Evolutionary conservation across 2,113 vertebrate species (phyloP).

Genomic region (Microcebus lehilahytsara): DNA sequence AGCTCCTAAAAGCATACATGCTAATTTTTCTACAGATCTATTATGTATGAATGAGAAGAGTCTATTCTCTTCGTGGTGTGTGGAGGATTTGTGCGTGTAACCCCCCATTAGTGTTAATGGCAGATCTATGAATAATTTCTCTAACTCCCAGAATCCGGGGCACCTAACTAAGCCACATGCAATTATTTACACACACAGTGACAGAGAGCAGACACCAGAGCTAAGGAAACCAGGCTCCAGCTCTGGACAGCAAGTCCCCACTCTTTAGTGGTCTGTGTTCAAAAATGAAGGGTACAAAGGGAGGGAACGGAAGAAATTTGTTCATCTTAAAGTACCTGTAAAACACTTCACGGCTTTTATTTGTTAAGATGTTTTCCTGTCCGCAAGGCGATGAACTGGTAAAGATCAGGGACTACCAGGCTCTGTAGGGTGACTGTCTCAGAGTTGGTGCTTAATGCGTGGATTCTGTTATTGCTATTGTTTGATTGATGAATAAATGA

Average conservation of each 20-base stretch:
- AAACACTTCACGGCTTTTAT: not conserved
- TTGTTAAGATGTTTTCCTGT: not conserved
- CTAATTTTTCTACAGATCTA: conserved; percentile 85
- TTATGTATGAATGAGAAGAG: conserved; percentile 84
- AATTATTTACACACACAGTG: conserved; percentile 75
- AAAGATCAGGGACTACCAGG: not conserved
- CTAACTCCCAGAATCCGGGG: conserved; percentile 59
- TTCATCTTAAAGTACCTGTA: not conserved
- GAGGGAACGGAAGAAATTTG: not conserved
- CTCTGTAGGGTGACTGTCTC: not conserved
- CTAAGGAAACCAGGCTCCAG: conserved; percentile 52
- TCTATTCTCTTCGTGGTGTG: conserved; percentile 76
- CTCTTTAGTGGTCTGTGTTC: conserved; percentile 25
- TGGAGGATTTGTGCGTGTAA: conserved; percentile 80
- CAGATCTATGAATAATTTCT: conserved; percentile 79
- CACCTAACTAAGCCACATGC: conserved; percentile 76
- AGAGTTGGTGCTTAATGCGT: not conserved
- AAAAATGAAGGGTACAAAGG: not conserved
- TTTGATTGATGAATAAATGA: not conserved
- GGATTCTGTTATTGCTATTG: too few species aligned
- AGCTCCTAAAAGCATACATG: conserved; percentile 76
- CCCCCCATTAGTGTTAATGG: conserved; percentile 82
- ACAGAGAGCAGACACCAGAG: conserved; percentile 40
- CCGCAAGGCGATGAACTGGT: not conserved
- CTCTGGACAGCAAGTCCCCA: not conserved